phyloP scores from a whole-genome alignment of 2,888 invertebrate species.

The Andrena trimmerana region DNA sequence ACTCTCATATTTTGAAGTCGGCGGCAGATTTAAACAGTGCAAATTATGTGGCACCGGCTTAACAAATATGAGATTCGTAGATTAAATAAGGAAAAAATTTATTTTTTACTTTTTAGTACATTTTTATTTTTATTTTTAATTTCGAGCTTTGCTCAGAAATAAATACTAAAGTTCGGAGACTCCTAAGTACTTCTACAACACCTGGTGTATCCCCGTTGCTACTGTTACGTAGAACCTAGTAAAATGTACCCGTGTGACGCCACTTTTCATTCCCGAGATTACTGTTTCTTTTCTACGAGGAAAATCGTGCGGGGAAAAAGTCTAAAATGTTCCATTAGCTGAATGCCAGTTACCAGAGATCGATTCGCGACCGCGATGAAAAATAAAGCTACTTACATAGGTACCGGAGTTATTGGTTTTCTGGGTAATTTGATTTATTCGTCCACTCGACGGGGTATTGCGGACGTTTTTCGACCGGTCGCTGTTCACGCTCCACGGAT shows the following conservation, averaged over 20 bases:
- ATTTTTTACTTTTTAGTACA: too few species aligned
- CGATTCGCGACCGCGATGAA: conserved; percentile 4
- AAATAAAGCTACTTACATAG: conserved; percentile 10
- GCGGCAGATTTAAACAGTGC: too few species aligned
- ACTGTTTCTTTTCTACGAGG: neutral
- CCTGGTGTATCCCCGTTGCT: too few species aligned
- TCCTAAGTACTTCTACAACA: neutral
- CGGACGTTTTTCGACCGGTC: conserved; percentile 23
- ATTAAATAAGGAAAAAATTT: too few species aligned
- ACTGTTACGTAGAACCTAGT: neutral
- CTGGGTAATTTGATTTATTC: conserved; percentile 51
- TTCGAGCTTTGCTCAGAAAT: too few species aligned
- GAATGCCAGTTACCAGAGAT: conserved; percentile 11
- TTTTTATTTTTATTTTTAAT: too few species aligned
- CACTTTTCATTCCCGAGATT: neutral
- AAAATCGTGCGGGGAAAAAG: neutral
- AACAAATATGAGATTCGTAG: too few species aligned
- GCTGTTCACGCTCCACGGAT: conserved; percentile 51
- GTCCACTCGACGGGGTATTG: conserved; percentile 36
- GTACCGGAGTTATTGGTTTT: conserved; percentile 15
- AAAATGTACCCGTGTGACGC: neutral
- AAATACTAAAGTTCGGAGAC: too few species aligned
- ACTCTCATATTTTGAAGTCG: too few species aligned
- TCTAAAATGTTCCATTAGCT: conserved; percentile 12
- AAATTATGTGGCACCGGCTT: too few species aligned